These are phyloP conservation scores for Eleutherodactylus coqui DNA, from an alignment of 2,797 vertebrate genomes.

Conservation along the genomic window DNA sequence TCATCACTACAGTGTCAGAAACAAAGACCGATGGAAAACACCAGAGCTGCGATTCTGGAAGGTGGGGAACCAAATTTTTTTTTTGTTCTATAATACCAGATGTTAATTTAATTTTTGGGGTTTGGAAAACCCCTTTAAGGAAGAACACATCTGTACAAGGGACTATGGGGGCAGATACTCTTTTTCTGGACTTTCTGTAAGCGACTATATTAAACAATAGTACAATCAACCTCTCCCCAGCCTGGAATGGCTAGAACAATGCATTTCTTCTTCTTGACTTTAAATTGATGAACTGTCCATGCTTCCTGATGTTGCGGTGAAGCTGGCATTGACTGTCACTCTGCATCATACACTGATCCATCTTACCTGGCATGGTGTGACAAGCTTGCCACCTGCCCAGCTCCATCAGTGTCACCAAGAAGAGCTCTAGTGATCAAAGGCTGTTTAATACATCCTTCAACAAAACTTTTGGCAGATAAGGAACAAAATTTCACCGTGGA, in stretches of 20 bases:
- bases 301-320: neutral
- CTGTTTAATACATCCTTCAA: neutral
- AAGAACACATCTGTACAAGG: too few species aligned
- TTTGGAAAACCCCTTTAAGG: too few species aligned
- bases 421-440: constrained; percentile 21
- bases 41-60: too few species aligned
- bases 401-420: constrained; percentile 78
- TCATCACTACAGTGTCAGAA: too few species aligned
- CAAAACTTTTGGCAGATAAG: neutral
- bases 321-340: constrained; percentile 38
- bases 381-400: constrained; percentile 80
- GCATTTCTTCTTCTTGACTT: neutral
- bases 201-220: neutral
- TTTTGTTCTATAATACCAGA: too few species aligned
- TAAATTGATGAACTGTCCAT: constrained; percentile 8
- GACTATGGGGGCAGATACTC: neutral
- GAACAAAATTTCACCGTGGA: neutral
- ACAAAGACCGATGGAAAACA: too few species aligned
- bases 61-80: too few species aligned
- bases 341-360: constrained; percentile 69
- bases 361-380: constrained; percentile 77
- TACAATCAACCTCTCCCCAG: neutral
- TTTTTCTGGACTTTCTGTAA: neutral
- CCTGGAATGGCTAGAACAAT: neutral
- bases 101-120: neutral